Percentiles rank a stretch among this genome's conserved stretches.
Conservation (phyloP, 2,113 vertebrate genomes). For the Cricetomys ansorgei region DNA sequence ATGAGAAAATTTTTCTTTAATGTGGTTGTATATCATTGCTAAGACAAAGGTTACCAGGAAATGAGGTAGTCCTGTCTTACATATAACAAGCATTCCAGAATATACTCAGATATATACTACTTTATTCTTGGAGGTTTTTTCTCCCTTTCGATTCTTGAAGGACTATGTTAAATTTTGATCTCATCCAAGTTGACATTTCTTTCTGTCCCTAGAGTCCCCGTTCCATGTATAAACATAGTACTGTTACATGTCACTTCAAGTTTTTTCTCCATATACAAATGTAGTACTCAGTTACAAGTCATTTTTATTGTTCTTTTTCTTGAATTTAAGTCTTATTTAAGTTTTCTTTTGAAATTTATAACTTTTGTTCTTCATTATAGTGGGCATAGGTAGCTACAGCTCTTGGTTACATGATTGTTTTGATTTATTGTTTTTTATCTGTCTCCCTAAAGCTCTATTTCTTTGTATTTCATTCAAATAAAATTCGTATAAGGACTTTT, state of each 20-base stretch:
- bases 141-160: not conserved
- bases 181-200: not conserved
- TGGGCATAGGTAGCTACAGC: not conserved
- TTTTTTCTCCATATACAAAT: not conserved
- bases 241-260: not conserved
- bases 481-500: not conserved
- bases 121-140: not conserved
- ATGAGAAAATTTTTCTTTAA: not conserved
- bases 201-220: not conserved
- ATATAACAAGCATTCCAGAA: not conserved
- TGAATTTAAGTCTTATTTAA: not conserved
- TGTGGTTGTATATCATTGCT: not conserved
- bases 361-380: not conserved
- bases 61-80: not conserved
- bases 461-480: not conserved
- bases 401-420: not conserved
- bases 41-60: not conserved
- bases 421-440: not conserved
- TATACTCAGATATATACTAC: not conserved
- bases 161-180: not conserved
- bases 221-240: not conserved
- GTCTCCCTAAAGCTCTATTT: not conserved
- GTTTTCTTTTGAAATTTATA: not conserved
- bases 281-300: not conserved
- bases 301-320: conserved; percentile 2